Evolutionary conservation across 64 coral and sea anemone species (phyloP), one percentile per base, ranked within the genome.

Genomic region (Montipora sp.): DNA sequence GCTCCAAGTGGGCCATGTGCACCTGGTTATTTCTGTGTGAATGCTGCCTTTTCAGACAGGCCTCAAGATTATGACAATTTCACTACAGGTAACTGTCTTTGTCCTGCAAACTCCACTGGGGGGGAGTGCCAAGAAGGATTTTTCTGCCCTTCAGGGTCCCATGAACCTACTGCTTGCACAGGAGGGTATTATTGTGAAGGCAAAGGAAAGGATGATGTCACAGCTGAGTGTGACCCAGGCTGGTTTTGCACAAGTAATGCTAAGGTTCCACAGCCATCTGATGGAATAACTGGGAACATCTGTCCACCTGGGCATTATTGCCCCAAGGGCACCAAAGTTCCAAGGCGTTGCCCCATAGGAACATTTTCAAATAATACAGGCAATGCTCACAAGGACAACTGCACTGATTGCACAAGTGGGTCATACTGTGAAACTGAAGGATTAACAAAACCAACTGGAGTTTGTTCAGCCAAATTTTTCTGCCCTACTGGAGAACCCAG

Each of bases 361-460:
- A 94, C 80, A 3, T 99, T 94, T 81, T 99, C 98, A 24, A 99
- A 99, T 75, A 92, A 91, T 47, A 99, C 98, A n/a, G 98, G 98
- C 6, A 96, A 96, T 53, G 89, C 83, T 12, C 85, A 89, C 9
- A 24, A 88, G n/a, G 68, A 27, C 14, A 55, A 96, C 49, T 99
- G 98, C 68, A 18, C 71, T 1, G 19, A 2, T 36, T 99, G 98
- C 69, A 96, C 84, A 0, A 51, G 58, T 36, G 98, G 98, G 16
- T 94, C 84, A 0, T 99, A 96, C 68, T 99, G 98, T 66, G 75
- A 82, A 77, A 95, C 83, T 13, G 48, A 73, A 68, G 98, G 89
- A 67, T 94, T 91, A 51, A 96, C 73, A 3, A 80, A 96, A 75
- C 92, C 98, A 70, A 89, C 80, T 88, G 94, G 73, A 7, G 83